phyloP scores from a whole-genome alignment of 2,113 vertebrate species.

The Tor tambroides region DNA sequence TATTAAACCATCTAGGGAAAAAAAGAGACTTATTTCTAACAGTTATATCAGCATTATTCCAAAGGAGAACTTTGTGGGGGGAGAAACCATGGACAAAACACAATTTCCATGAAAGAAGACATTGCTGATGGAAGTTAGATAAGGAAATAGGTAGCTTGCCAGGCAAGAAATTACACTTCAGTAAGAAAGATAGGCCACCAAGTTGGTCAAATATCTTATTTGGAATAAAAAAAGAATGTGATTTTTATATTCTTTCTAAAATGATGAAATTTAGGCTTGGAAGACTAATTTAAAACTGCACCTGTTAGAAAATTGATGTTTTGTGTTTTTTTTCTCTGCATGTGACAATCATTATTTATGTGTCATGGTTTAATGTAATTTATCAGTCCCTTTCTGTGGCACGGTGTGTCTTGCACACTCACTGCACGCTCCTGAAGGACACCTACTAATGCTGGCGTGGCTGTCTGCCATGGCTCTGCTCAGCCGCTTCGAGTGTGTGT shows the following conservation, averaged over 20 bases:
- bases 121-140: constrained; percentile 5
- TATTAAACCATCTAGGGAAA: constrained; percentile 1
- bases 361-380: background rate
- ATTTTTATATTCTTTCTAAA: background rate
- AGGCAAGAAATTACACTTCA: background rate
- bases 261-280: background rate
- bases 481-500: background rate
- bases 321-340: background rate
- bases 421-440: constrained; percentile 11
- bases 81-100: constrained; percentile 10
- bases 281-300: background rate
- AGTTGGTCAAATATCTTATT: background rate
- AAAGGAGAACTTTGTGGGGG: constrained; percentile 1
- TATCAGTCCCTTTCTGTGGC: background rate
- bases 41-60: constrained; percentile 14
- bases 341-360: background rate
- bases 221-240: background rate
- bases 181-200: background rate
- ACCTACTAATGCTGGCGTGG: constrained; percentile 41
- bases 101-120: constrained; percentile 24
- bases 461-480: constrained; percentile 5
- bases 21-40: constrained; percentile 9
- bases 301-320: background rate
- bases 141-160: background rate
- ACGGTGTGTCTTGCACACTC: background rate